Evolutionary conservation across 1,140 invertebrate species (phyloP).

Genomic region (Ganaspis sp.): DNA sequence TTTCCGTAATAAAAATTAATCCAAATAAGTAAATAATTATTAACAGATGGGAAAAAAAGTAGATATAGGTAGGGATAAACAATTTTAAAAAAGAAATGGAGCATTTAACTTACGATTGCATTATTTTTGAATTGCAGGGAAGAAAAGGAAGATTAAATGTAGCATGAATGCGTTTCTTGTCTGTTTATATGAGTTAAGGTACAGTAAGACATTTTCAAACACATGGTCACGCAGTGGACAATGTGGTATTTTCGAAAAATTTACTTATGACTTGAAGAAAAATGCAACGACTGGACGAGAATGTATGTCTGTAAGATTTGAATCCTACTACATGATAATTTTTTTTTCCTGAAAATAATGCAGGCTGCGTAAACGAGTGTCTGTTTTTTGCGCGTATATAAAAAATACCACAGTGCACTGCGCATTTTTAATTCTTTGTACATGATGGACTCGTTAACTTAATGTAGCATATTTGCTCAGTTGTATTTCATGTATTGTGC

Average conservation of each 20-base stretch:
- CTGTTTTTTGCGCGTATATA: not conserved
- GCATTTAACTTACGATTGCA: not conserved
- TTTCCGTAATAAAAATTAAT: too few species aligned
- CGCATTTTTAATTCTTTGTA: slow-evolving; percentile 23
- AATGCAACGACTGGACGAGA: not conserved
- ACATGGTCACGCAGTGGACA: slow-evolving; percentile 50
- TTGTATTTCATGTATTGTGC: slow-evolving; percentile 16
- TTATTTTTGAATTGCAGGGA: slow-evolving; percentile 62
- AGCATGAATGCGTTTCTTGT: slow-evolving; percentile 60
- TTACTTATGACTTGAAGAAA: not conserved
- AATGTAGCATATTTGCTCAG: slow-evolving; percentile 25
- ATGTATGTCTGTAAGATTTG: not conserved
- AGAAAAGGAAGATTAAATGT: slow-evolving; percentile 70
- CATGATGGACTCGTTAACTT: slow-evolving; percentile 24
- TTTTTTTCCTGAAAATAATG: not conserved
- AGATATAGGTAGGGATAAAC: too few species aligned
- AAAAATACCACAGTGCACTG: not conserved
- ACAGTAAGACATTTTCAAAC: slow-evolving; percentile 46
- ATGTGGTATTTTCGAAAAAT: slow-evolving; percentile 51
- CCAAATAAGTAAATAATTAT: too few species aligned
- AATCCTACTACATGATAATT: not conserved
- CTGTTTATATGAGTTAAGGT: slow-evolving; percentile 71
- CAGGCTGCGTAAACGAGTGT: slow-evolving; percentile 24
- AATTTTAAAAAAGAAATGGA: slow-evolving; percentile 2
- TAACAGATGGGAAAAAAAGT: too few species aligned